Percentiles rank a stretch among this genome's conserved stretches.
Evolutionary conservation across 2,888 invertebrate genomes (phyloP).

Genomic region (Gymnoscelis rufifasciata): DNA sequence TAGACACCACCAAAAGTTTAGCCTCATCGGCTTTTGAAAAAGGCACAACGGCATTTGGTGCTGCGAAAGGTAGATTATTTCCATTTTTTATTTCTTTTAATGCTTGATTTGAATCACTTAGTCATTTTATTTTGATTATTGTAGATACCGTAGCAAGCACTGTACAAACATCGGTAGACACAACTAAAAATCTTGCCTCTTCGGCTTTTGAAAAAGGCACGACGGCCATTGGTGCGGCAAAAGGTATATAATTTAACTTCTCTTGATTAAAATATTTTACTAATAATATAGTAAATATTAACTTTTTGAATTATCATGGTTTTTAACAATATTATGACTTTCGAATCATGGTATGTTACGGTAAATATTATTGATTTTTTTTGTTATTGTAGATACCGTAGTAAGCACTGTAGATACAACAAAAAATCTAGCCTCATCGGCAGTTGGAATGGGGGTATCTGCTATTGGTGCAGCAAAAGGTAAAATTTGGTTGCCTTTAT

Average conservation of each 20-base stretch:
- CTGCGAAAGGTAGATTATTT: slow-evolving; percentile 24
- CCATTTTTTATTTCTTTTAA: not conserved
- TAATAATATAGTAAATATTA: not conserved
- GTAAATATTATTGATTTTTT: too few relatives aligned
- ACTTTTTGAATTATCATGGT: too few relatives aligned
- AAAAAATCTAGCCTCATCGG: slow-evolving; percentile 45
- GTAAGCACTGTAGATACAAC: slow-evolving; percentile 44
- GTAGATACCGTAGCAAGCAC: slow-evolving; percentile 39
- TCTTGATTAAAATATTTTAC: slow-evolving; percentile 8
- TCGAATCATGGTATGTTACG: too few relatives aligned
- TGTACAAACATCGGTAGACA: slow-evolving; percentile 40
- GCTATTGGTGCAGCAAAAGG: slow-evolving; percentile 37
- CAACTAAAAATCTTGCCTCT: slow-evolving; percentile 44
- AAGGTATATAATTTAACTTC: slow-evolving; percentile 33
- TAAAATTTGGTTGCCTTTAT: slow-evolving; percentile 1
- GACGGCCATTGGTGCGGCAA: slow-evolving; percentile 42
- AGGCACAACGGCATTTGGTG: slow-evolving; percentile 29
- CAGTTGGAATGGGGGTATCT: slow-evolving; percentile 46
- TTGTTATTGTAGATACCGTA: slow-evolving; percentile 15
- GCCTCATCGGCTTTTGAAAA: slow-evolving; percentile 39
- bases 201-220: slow-evolving; percentile 47
- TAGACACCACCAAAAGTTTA: slow-evolving; percentile 44
- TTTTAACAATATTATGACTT: too few relatives aligned
- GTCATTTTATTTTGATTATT: slow-evolving; percentile 19
- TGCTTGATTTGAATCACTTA: not conserved